Conservation (phyloP, 2,888 invertebrate genomes). For the Cryptosula pallasiana region DNA sequence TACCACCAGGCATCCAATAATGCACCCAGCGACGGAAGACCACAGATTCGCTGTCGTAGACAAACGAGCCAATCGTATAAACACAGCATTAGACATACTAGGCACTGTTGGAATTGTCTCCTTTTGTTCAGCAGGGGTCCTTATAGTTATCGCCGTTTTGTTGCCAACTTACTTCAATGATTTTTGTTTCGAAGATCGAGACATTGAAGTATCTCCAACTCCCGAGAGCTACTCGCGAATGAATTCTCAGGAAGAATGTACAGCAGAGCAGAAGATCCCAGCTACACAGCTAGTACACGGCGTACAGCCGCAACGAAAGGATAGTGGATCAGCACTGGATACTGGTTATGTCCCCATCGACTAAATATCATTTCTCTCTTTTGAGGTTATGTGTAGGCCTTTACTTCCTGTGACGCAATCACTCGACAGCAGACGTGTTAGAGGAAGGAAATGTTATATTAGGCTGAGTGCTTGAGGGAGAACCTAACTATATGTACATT, state of each 20-base stretch:
- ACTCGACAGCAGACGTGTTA: no score
- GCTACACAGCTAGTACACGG: constrained; percentile 32
- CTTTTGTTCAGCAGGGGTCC: constrained; percentile 56
- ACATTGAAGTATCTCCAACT: constrained; percentile 30
- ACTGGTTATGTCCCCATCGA: constrained; percentile 4
- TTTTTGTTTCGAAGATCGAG: constrained; percentile 51
- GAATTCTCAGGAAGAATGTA: constrained; percentile 33
- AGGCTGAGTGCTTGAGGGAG: no score
- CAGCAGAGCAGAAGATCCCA: constrained; percentile 47
- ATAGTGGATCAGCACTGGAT: background rate
- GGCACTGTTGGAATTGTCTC: constrained; percentile 56
- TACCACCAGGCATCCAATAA: constrained; percentile 52
- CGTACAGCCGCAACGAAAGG: background rate
- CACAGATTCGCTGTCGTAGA: constrained; percentile 50
- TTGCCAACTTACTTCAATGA: constrained; percentile 55
- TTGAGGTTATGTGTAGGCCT: no score
- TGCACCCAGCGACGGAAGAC: constrained; percentile 44
- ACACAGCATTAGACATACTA: constrained; percentile 55
- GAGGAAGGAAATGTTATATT: no score
- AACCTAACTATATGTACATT: no score
- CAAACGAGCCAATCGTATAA: constrained; percentile 52
- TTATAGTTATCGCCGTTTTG: constrained; percentile 54
- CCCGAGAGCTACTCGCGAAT: constrained; percentile 35
- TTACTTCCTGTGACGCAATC: no score
- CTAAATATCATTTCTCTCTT: no score